A percentile compares a stretch with the other conserved stretches of the same genome.
These are phyloP conservation scores for Drosophila kambysellisi DNA, from an alignment of 2,888 invertebrate species.

Conservation along the genomic window DNA sequence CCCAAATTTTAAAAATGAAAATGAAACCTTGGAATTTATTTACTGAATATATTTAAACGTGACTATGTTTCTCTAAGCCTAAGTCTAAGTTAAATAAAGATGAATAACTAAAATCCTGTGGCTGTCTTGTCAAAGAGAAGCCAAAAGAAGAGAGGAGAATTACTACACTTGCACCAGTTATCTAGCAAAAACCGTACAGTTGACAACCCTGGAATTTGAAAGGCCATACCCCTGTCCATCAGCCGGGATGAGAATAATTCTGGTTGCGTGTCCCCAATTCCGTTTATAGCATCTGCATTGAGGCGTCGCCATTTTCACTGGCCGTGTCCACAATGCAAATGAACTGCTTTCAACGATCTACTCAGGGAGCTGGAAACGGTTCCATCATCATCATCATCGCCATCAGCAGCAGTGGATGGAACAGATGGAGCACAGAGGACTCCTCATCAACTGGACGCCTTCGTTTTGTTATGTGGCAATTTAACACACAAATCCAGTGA, in stretches of 20 bases:
- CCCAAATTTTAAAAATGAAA: background rate
- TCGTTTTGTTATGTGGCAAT: slow-evolving; percentile 62
- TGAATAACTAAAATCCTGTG: background rate
- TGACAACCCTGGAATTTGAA: slow-evolving; percentile 2
- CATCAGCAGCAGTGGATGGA: background rate
- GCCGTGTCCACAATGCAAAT: slow-evolving; percentile 75
- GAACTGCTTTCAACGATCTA: slow-evolving; percentile 65
- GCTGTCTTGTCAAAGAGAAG: background rate
- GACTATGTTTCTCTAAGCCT: background rate
- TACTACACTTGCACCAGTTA: background rate
- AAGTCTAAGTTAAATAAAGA: background rate
- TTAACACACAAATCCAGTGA: slow-evolving; percentile 74
- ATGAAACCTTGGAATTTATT: background rate
- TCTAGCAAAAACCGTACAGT: background rate
- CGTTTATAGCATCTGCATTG: slow-evolving; percentile 51
- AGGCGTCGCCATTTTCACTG: slow-evolving; percentile 61
- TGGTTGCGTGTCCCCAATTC: slow-evolving; percentile 41
- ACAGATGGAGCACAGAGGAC: slow-evolving; percentile 4
- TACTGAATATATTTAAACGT: rapidly evolving
- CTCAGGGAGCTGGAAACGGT: slow-evolving; percentile 19
- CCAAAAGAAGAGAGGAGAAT: background rate
- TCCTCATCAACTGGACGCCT: slow-evolving; percentile 32
- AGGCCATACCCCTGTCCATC: background rate
- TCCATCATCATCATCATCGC: slow-evolving; percentile 30
- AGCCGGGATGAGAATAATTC: slow-evolving; percentile 11